phyloP scores from a whole-genome alignment of 1,140 invertebrate genomes.

The Rhynchophorus ferrugineus region DNA sequence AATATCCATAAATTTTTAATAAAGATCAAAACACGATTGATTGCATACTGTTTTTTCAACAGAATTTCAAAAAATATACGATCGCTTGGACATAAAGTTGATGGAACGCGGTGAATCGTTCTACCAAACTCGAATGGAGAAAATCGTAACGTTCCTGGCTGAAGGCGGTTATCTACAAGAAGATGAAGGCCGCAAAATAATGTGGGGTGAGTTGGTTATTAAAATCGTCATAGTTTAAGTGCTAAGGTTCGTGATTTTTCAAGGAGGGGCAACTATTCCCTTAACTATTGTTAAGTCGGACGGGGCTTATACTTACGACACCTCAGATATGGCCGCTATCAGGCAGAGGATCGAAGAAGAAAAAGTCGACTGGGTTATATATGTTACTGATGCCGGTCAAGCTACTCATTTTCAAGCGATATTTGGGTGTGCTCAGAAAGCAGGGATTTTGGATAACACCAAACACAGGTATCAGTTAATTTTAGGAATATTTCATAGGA shows the following conservation, averaged over 20 bases:
- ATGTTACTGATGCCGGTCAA: conserved; percentile 94
- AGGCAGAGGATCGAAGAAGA: conserved; percentile 84
- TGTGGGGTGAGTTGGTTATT: conserved; percentile 60
- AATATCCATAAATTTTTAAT: too few species aligned
- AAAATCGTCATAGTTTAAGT: background rate
- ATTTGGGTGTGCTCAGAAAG: conserved; percentile 60
- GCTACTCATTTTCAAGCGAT: conserved; percentile 76
- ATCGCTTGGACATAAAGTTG: conserved; percentile 63
- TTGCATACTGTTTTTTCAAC: conserved; percentile 11
- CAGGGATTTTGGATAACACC: conserved; percentile 56
- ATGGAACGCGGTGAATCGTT: conserved; percentile 93
- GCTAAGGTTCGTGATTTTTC: conserved; percentile 40
- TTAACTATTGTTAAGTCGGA: conserved; percentile 96
- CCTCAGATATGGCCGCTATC: conserved; percentile 92
- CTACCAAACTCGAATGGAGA: conserved; percentile 89
- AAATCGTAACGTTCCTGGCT: conserved; percentile 74
- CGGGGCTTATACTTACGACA: conserved; percentile 98
- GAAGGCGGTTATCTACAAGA: conserved; percentile 64
- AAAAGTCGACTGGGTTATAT: conserved; percentile 85
- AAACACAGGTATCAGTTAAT: conserved; percentile 37
- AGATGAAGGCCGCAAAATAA: conserved; percentile 89
- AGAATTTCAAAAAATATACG: conserved; percentile 87
- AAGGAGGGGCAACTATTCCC: conserved; percentile 55
- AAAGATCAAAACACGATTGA: too few species aligned
- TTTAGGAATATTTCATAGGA: background rate